phyloP scores from a whole-genome alignment of 2,888 invertebrate genomes.

The Pimpla rufipes region DNA sequence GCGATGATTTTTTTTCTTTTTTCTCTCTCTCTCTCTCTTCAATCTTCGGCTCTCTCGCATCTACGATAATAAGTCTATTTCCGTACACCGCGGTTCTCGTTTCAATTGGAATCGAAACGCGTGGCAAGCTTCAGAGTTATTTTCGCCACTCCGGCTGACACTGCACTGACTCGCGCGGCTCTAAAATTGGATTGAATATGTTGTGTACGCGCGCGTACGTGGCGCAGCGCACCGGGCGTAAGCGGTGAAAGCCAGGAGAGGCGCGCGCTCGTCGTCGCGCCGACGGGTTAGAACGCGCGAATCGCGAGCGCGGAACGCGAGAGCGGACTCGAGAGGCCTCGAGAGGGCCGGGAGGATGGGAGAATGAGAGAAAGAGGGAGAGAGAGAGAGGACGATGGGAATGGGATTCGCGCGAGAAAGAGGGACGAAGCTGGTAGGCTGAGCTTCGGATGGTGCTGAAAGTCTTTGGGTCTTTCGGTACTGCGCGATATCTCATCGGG shows the following conservation, averaged over 20 bases:
- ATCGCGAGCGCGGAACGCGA: conserved; percentile 42
- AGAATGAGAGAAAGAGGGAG: conserved; percentile 22
- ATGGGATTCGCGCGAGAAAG: not conserved
- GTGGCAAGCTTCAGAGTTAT: conserved; percentile 68
- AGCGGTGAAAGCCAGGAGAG: conserved; percentile 48
- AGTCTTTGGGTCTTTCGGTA: not conserved
- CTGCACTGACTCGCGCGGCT: conserved; percentile 45
- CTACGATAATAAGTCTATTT: not conserved
- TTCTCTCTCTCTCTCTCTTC: too few species aligned
- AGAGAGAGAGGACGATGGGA: conserved; percentile 14
- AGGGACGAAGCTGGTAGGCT: conserved; percentile 1
- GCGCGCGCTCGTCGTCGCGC: not conserved
- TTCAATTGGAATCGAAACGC: conserved; percentile 63
- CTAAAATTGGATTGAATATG: conserved; percentile 70
- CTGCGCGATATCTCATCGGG: not conserved
- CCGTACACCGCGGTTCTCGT: conserved; percentile 1
- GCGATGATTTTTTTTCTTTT: not conserved
- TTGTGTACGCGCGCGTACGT: conserved; percentile 32
- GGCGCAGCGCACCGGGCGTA: conserved; percentile 38
- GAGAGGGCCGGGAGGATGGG: conserved; percentile 19
- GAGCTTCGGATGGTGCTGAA: conserved; percentile 9
- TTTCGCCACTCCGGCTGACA: conserved; percentile 69
- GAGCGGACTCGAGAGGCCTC: conserved; percentile 9
- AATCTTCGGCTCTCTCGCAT: too few species aligned
- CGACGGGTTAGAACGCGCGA: conserved; percentile 50